Base-by-base conservation (phyloP, 2,113 vertebrate species). In the Brevimyrus niger region DNA sequence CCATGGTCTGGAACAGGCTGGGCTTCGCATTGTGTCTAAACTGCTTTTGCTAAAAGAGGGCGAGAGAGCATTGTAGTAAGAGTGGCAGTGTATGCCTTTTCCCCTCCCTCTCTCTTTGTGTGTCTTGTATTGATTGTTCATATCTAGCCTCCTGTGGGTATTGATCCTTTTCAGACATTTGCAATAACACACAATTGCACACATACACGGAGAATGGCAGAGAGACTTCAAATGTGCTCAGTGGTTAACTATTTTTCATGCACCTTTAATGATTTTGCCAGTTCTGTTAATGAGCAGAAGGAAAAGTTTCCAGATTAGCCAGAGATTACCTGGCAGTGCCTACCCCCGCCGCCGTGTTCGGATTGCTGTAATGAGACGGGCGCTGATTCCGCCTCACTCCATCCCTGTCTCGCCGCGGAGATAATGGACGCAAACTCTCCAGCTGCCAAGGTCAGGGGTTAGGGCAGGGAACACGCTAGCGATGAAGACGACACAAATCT, bases 101-200 rank as follows among this genome's bases (percentile, higher is more conserved):
- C 92, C 90, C 93, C 91, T 94, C 93, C 92, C 91, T 92, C 90
- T 93, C 92, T 93, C 93, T 95, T 94, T 95, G 94, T 93, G 92
- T 93, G 91, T 92, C 89, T 92, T 92, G 90, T 96, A 96, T 96
- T 95, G 96, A 96, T 96, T 91, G 94, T 93, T 94, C 92, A 93
- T 95, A 95, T 95, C 95, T 96, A 95, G 94, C 94, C 94, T 95
- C 92, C 92, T 94, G 61, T 31, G 94, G 93, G 91, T 96, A 96
- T 96, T 95, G 95, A 96, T 96, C 94, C 92, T 93, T 91, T 92
- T 93, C 90, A 94, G 90, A 93, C 89, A 69, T 90, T 91, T 90
- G 61, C 89, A 76, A 80, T 53, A 53, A 84, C 27, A 27, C 50
- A 80, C 47, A 53, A 21, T 13, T 87, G 44, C 38, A 46, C 88